Evolutionary conservation across 2,797 vertebrate genomes (phyloP).

Genomic region (Jordanella pulchra): DNA sequence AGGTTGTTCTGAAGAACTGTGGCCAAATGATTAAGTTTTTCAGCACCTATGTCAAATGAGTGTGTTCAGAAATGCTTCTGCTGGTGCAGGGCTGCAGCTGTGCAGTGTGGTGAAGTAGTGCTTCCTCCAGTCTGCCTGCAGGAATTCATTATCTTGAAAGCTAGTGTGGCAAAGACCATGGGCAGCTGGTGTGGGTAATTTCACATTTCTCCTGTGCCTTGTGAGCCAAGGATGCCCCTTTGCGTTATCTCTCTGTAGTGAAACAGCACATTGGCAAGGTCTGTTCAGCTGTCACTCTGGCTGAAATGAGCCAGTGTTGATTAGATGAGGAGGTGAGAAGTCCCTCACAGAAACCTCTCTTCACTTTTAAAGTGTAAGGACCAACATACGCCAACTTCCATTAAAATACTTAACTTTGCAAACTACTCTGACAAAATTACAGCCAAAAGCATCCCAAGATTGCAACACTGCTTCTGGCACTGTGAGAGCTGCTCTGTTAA

Average conservation of each 20-base stretch:
- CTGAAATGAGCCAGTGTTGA: slow-evolving; percentile 56
- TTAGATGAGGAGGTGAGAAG: slow-evolving; percentile 41
- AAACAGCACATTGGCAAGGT: slow-evolving; percentile 37
- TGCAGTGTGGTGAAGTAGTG: slow-evolving; percentile 54
- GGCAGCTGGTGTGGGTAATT: slow-evolving; percentile 71
- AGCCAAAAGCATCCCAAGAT: slow-evolving; percentile 2
- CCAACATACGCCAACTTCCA: slow-evolving; percentile 2
- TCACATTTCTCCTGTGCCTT: slow-evolving; percentile 67
- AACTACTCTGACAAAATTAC: not conserved
- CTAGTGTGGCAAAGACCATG: slow-evolving; percentile 67
- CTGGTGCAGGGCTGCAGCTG: slow-evolving; percentile 61
- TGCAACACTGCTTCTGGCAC: slow-evolving; percentile 5
- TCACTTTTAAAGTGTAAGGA: slow-evolving; percentile 30
- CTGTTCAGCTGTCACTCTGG: slow-evolving; percentile 52
- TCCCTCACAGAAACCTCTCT: slow-evolving; percentile 33
- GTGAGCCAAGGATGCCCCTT: slow-evolving; percentile 66
- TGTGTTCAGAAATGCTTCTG: slow-evolving; percentile 52
- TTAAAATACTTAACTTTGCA: not conserved
- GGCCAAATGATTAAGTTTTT: slow-evolving; percentile 25
- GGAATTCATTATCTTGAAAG: slow-evolving; percentile 77
- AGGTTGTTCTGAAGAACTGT: slow-evolving; percentile 27
- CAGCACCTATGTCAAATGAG: slow-evolving; percentile 57
- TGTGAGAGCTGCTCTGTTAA: not conserved
- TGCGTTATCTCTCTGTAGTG: slow-evolving; percentile 54
- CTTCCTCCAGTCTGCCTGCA: slow-evolving; percentile 59